Conservation (phyloP, 2,113 vertebrate species). For the Camelus bactrianus region DNA sequence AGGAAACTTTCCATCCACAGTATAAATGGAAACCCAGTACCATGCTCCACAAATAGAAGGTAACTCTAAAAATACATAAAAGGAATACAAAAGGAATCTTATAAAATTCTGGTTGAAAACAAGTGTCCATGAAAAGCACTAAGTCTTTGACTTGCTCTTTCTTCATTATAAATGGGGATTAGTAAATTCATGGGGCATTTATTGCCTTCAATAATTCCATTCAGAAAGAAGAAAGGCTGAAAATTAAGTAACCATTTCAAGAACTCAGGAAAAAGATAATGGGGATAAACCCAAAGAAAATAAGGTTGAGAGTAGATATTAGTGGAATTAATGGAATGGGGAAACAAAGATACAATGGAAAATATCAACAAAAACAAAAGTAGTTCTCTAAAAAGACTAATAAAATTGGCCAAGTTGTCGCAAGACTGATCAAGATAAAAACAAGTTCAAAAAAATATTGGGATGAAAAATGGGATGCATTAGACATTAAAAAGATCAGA, state of each 20-base stretch:
- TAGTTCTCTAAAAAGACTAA: background rate
- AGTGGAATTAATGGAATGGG: background rate
- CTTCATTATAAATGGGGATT: background rate
- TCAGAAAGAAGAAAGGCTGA: background rate
- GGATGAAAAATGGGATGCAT: background rate
- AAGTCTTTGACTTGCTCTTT: background rate
- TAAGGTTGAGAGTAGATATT: background rate
- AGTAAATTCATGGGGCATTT: background rate
- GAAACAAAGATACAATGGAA: background rate
- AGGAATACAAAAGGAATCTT: background rate
- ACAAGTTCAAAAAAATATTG: background rate
- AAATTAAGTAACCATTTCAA: background rate
- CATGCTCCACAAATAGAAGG: background rate
- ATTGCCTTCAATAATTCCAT: background rate
- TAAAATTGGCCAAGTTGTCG: background rate
- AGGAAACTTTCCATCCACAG: background rate
- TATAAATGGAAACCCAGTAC: background rate
- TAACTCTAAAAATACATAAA: slow-evolving; percentile 22
- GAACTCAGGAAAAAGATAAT: background rate
- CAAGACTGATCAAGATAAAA: background rate
- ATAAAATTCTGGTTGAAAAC: background rate
- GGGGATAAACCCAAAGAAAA: background rate
- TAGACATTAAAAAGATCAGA: background rate
- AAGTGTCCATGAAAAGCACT: background rate
- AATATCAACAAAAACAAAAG: background rate